Conservation (phyloP, 2,888 invertebrate genomes). For the Ochlodes sylvanus region DNA sequence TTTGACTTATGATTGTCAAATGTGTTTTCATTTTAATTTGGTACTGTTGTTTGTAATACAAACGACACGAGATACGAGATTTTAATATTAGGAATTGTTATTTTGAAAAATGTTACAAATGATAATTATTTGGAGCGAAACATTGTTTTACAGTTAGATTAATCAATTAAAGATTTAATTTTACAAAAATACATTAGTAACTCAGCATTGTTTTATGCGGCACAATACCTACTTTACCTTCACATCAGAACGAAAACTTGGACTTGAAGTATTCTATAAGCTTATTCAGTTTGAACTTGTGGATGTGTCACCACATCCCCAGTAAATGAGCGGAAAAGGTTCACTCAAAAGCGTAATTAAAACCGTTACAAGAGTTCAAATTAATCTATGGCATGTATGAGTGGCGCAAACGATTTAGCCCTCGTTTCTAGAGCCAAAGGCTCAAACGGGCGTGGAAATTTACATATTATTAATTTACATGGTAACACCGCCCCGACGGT, state of each 20-base stretch:
- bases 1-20: conserved; percentile 12
- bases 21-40: conserved; percentile 15
- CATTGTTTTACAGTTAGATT: no score
- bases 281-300: no score
- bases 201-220: no score
- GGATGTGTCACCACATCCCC: neutral
- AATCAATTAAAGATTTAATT: no score
- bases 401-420: conserved; percentile 61
- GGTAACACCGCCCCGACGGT: conserved; percentile 63
- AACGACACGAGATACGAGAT: no score
- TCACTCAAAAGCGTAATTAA: conserved; percentile 51
- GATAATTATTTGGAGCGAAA: no score
- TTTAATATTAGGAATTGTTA: no score
- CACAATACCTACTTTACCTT: no score
- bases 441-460: conserved; percentile 65
- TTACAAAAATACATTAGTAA: no score
- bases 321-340: conserved; percentile 26
- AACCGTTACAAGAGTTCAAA: conserved; percentile 51
- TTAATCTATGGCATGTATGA: conserved; percentile 57
- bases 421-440: conserved; percentile 40
- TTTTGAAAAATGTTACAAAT: no score
- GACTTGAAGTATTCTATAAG: no score
- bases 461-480: conserved; percentile 83
- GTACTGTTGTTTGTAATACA: neutral
- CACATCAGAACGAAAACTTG: no score